Evolutionary conservation across 1,140 invertebrate genomes (phyloP).

Genomic region (Drosophila pseudoobscura): DNA sequence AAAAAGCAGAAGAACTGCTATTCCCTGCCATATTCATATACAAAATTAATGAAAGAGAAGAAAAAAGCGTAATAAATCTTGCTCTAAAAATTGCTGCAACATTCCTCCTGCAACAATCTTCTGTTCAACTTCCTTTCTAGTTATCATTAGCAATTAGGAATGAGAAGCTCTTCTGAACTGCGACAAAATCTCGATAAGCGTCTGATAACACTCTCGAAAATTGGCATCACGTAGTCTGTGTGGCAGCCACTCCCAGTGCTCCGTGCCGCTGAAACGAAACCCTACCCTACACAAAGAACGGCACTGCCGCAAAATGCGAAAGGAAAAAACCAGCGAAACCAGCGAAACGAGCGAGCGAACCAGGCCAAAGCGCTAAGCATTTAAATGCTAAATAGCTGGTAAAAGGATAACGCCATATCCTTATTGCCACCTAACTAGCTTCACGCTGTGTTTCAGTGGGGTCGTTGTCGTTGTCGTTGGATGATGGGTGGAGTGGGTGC

Average conservation of each 20-base stretch:
- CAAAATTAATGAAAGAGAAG: no score
- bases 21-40: no score
- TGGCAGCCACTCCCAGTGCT: no score
- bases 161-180: conserved; percentile 12
- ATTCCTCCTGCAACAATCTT: conserved; percentile 5
- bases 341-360: conserved; percentile 38
- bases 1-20: no score
- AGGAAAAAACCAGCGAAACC: conserved; percentile 14
- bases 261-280: not conserved
- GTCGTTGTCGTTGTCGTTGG: not conserved
- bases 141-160: conserved; percentile 41
- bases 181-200: conserved; percentile 43
- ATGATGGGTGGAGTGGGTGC: not conserved
- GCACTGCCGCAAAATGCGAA: not conserved
- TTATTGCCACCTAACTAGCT: conserved; percentile 67
- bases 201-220: conserved; percentile 49
- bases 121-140: conserved; percentile 1
- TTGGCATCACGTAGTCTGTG: conserved; percentile 54
- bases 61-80: conserved; percentile 8
- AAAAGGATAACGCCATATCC: conserved; percentile 78
- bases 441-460: conserved; percentile 42
- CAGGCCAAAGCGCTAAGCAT: conserved; percentile 62
- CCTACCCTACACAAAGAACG: conserved; percentile 3
- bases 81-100: not conserved
- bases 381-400: conserved; percentile 81